Base-by-base conservation (phyloP, 2,113 vertebrate genomes). In the Podiceps cristatus region DNA sequence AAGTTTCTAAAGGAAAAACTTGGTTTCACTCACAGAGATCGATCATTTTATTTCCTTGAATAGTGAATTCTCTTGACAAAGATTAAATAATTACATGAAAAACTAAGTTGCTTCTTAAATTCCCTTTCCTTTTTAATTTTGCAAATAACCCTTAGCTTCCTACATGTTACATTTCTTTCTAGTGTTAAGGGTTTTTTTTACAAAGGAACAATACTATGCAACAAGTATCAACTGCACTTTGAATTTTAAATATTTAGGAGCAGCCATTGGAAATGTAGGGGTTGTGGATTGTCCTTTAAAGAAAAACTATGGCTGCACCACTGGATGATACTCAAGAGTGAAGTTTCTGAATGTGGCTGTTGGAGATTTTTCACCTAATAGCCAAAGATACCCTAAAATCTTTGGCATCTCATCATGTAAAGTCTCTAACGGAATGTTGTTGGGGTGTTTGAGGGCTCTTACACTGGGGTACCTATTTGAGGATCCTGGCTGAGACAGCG, bases 91-190 rank as follows among this genome's bases (percentile, higher is more conserved):
- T 9, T 55, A 18, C 14, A 2, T 55, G 33, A 42, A 75, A 83
- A 80, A 6, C 17, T 13, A 42, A 69, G 33, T 44, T 79, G 17
- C 49, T 66, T 35, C 28, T 31, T 49, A 44, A 67, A 53, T 37
- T 78, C 44, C 24, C 49, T 42, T 56, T 33, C 23, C 42, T 76
- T 52, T 76, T 58, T 15, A 13, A 13, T 67, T 79, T 64, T 52
- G 45, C 22, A 31, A 4, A 9, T 60, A 35, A 31, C 28, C 4
- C 11, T 17, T 35, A 8, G 16, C 31, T 49, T 68, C 73, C 25
- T 81, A 2, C 1, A 0, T 11, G 7, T 25, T 45, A 3, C 0
- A 0, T 29, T 67, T 55, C 45, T 76, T 15, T 20, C 19, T 42
- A 4, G 5, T 4, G 23, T 23, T 62, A 56, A 23, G 52, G 16